These are phyloP conservation scores for Merops nubicus DNA, from an alignment of 2,113 vertebrate species.

Conservation along the genomic window DNA sequence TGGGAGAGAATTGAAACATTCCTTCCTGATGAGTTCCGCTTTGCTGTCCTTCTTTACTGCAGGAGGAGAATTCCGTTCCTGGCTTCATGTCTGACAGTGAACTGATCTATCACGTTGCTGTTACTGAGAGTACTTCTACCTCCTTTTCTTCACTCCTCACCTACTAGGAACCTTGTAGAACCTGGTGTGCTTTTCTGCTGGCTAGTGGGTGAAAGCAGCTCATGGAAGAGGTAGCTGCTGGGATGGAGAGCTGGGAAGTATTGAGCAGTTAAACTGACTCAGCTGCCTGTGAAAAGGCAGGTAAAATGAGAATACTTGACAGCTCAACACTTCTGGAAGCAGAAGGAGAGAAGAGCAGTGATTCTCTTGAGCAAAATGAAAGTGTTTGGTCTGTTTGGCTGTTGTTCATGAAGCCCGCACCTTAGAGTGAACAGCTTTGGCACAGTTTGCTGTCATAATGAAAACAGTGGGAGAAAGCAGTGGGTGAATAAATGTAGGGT, in stretches of 20 bases:
- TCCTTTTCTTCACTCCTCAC: neutral
- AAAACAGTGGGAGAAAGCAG: conserved; percentile 46
- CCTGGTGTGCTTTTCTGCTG: neutral
- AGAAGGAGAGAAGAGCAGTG: neutral
- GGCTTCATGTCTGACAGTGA: neutral
- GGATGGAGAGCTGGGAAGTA: neutral
- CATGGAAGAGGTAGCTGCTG: neutral
- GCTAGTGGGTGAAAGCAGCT: neutral
- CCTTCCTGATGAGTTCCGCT: neutral
- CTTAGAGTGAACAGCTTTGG: neutral
- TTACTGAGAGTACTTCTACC: neutral
- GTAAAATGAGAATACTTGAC: neutral
- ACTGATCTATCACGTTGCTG: neutral
- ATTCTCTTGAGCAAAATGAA: neutral
- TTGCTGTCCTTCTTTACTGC: neutral
- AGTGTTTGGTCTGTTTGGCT: neutral
- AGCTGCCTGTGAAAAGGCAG: neutral
- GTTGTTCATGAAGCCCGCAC: neutral
- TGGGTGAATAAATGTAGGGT: conserved; percentile 16
- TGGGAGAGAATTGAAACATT: neutral
- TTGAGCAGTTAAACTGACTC: neutral
- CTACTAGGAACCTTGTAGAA: neutral
- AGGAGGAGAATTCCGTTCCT: neutral
- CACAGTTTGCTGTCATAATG: conserved; percentile 18
- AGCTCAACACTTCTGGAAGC: neutral